Evolutionary conservation across 2,797 vertebrate genomes (phyloP).

Genomic region (Chromis chromis): DNA sequence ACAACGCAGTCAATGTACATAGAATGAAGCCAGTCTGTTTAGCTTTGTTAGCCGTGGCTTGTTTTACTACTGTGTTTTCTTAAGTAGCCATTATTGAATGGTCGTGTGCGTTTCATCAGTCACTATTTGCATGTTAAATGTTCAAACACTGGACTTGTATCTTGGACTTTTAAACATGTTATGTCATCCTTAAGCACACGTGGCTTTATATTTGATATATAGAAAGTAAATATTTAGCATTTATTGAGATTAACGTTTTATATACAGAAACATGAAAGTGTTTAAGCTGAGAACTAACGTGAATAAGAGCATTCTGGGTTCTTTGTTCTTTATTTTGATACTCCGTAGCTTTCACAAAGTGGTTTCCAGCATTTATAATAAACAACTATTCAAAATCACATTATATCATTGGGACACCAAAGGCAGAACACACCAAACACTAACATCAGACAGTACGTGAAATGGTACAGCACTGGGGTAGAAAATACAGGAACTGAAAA

Average conservation of each 20-base stretch:
- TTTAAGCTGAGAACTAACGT: not conserved
- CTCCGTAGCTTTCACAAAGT: not conserved
- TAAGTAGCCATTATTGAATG: not conserved
- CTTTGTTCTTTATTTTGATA: not conserved
- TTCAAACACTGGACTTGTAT: not conserved
- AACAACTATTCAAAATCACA: not conserved
- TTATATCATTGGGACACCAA: not conserved
- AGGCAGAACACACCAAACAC: not conserved
- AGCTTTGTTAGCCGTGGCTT: not conserved
- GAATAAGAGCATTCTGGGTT: not conserved
- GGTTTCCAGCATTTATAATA: not conserved
- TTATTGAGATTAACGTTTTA: not conserved
- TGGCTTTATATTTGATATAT: not conserved
- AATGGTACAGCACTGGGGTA: not conserved
- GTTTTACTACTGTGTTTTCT: not conserved
- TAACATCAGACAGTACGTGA: not conserved
- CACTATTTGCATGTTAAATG: not conserved
- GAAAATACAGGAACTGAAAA: not conserved
- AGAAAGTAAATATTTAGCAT: not conserved
- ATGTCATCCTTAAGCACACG: not conserved
- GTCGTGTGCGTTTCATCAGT: not conserved
- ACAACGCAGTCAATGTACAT: conserved; percentile 8
- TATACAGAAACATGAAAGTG: no score
- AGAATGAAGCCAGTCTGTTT: not conserved
- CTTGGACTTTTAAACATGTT: not conserved